Conservation (phyloP, 2,113 vertebrate genomes). For the Isurus oxyrinchus region DNA sequence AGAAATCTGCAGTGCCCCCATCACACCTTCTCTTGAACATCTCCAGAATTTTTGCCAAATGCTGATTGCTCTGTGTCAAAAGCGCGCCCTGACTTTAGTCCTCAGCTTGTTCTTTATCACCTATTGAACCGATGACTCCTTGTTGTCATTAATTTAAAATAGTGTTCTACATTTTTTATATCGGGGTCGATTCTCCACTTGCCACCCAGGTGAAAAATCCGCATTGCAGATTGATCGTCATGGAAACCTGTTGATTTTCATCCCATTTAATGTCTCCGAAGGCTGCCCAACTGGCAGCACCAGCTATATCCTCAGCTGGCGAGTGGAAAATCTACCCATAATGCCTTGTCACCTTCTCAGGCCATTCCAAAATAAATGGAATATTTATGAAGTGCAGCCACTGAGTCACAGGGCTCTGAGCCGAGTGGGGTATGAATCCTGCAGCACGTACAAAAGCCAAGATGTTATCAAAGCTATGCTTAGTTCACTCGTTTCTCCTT, state of each 20-base stretch:
- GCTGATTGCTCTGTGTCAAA: background rate
- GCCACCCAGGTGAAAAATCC: background rate
- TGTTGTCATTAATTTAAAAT: background rate
- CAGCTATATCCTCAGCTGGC: background rate
- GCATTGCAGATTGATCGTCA: background rate
- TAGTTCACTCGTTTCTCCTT: background rate
- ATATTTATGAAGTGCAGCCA: background rate
- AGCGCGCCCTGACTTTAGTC: background rate
- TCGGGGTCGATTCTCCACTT: background rate
- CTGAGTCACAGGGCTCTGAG: background rate
- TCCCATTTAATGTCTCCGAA: background rate
- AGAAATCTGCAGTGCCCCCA: background rate
- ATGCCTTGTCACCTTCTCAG: background rate
- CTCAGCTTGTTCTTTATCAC: background rate
- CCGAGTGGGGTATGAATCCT: background rate
- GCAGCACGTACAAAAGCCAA: background rate
- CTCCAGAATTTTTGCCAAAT: background rate
- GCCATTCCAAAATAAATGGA: background rate
- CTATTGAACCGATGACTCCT: background rate
- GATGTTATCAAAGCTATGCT: background rate
- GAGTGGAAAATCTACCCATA: background rate
- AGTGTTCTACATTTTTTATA: background rate
- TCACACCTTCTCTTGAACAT: background rate
- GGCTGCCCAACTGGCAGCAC: background rate
- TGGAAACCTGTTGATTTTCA: background rate